Percentiles rank a stretch among this genome's conserved stretches.
Evolutionary conservation across 2,113 vertebrate genomes (phyloP).

Genomic region (Grammomys dolichurus): DNA sequence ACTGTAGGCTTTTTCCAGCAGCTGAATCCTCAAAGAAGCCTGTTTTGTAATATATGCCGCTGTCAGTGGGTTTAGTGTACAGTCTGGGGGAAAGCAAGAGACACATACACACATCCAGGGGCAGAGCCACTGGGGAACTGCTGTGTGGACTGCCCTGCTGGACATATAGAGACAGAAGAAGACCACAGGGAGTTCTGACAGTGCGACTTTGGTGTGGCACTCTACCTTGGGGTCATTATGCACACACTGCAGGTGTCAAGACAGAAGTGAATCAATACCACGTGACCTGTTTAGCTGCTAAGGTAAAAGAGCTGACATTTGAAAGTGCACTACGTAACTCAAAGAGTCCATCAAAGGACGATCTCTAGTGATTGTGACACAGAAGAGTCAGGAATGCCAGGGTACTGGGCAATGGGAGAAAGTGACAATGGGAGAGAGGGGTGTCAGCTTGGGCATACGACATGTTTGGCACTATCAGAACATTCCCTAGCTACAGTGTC

Average conservation of each 20-base stretch:
- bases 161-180: neutral
- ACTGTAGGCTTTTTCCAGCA: neutral
- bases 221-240: neutral
- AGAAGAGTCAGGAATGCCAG: neutral
- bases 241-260: neutral
- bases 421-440: neutral
- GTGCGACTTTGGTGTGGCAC: neutral
- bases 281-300: neutral
- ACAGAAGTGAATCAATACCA: neutral
- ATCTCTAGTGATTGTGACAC: neutral
- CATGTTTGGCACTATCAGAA: neutral
- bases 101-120: neutral
- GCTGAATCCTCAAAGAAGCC: neutral
- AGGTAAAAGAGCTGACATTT: neutral
- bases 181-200: neutral
- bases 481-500: neutral
- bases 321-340: neutral
- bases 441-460: neutral
- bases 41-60: neutral
- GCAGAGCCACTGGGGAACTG: neutral
- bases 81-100: neutral
- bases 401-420: too few relatives aligned
- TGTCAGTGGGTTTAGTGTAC: neutral
- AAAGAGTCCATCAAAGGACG: neutral
- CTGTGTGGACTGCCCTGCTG: neutral